Base-by-base conservation (phyloP, 1,140 invertebrate genomes). In the Elysia chlorotica region DNA sequence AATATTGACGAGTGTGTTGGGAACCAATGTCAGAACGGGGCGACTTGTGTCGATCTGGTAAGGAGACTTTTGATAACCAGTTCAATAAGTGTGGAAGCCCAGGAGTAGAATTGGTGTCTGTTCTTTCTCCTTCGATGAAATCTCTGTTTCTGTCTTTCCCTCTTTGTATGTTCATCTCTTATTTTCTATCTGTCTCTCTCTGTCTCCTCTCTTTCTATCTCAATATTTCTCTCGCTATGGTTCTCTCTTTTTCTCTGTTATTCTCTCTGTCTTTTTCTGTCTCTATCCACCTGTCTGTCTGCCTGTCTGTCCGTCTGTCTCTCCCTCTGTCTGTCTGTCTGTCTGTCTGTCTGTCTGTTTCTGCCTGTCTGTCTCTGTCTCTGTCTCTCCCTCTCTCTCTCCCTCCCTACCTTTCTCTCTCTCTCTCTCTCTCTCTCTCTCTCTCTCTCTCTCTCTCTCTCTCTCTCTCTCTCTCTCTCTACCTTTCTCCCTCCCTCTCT, bases 1-100 rank as follows among this genome's bases (percentile, higher is more conserved):
- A 77, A 77, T 53, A 78, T 80, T 30, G 38, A 79, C 25, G 79
- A 78, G 4, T 83, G 83, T 73, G 28, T 38, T 3, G 14, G 28
- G 0, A 65, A 67, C 25, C 68, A 75, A 2, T 82, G 81, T 68
- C n/a, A 31, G 2, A 80, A 82, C 41, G 73, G 74, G 0, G 74
- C 53, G 0, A 71, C 37, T 17, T 81, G 79, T 56, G 33, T 56
- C 6, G 82, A 84, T 66, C 75, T 75, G 38, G 76, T 85, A 38
- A 77, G 25, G 19, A 23, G 0, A 21, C 28, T 30, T 2, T 19
- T 2, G 2, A 25, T 65, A 65, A n/a, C n/a, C 38, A 4, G 23
- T 14, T 21, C 30, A n/a, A n/a, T 21, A 65, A 65, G 23, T 37
- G 23, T 65, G 21, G 30, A 31, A 35, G n/a, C 17, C 23, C 33